A percentile compares a stretch with the other conserved stretches of the same genome.
phyloP scores from a whole-genome alignment of 2,797 vertebrate species.

The Buceros bicornis region DNA sequence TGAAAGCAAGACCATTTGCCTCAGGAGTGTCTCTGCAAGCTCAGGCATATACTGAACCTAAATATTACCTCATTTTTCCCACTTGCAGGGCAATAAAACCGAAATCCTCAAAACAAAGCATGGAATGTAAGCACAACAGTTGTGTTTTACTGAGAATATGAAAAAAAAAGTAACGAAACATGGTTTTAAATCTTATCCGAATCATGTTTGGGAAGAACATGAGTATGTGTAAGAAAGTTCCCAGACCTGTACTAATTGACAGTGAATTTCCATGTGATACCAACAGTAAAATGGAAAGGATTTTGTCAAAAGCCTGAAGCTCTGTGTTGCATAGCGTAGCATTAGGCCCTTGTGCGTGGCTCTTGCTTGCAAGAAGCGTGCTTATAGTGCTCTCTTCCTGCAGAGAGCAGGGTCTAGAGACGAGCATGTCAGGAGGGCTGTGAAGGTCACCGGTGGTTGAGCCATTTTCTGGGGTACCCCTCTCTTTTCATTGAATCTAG shows the following conservation, averaged over 20 bases:
- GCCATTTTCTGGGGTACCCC: background rate
- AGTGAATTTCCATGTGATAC: background rate
- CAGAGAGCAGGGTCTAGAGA: background rate
- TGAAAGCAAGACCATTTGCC: background rate
- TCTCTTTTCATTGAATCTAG: background rate
- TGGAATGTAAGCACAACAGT: background rate
- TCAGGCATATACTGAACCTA: background rate
- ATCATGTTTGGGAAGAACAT: background rate
- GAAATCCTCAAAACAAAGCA: background rate
- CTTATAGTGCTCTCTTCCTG: background rate
- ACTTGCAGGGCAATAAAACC: background rate
- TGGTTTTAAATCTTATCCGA: background rate
- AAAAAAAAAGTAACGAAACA: background rate
- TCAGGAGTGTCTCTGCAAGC: background rate
- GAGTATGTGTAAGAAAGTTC: background rate
- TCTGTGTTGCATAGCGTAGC: background rate
- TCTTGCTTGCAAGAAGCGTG: background rate
- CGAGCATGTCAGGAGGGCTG: background rate
- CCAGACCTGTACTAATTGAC: background rate
- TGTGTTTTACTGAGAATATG: background rate
- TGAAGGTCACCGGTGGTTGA: fast-evolving
- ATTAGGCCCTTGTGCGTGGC: background rate
- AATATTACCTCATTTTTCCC: background rate
- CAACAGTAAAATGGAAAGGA: background rate
- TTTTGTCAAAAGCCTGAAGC: background rate